Evolutionary conservation across 2,797 vertebrate genomes (phyloP).

Genomic region (Melanotaenia trifasciata): DNA sequence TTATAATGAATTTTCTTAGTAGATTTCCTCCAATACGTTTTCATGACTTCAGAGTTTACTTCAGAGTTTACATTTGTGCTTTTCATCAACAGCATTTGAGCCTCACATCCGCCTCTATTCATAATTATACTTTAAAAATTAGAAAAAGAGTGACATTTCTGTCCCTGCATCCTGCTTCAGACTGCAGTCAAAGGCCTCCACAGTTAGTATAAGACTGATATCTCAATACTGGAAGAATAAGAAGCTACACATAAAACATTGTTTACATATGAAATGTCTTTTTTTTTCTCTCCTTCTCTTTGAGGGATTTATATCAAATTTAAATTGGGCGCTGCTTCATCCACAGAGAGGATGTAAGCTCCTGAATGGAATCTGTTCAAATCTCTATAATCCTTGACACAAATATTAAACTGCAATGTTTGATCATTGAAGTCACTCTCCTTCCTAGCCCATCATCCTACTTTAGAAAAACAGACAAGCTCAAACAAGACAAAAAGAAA

Average conservation of each 20-base stretch:
- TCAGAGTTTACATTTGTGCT: background rate
- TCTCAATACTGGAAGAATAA: conserved; percentile 32
- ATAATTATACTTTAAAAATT: background rate
- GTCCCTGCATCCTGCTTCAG: background rate
- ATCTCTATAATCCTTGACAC: conserved; percentile 75
- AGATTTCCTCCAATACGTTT: background rate
- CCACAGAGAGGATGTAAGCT: conserved; percentile 64
- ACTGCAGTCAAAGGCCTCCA: background rate
- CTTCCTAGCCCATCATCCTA: conserved; percentile 50
- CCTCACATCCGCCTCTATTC: background rate
- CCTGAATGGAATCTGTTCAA: conserved; percentile 63
- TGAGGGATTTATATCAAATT: conserved; percentile 68
- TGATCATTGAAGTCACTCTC: conserved; percentile 55
- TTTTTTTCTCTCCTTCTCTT: conserved; percentile 20
- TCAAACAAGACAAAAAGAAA: background rate
- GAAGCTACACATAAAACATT: conserved; percentile 27
- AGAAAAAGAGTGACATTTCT: background rate
- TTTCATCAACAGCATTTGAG: background rate
- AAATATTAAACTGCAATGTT: conserved; percentile 64
- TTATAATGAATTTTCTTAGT: conserved; percentile 11
- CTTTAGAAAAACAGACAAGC: conserved; percentile 36
- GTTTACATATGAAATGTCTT: conserved; percentile 37
- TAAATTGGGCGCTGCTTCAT: conserved; percentile 58
- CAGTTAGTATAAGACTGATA: conserved; percentile 1
- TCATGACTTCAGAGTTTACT: background rate